Conservation (phyloP, 2,797 vertebrate species). For the Acrossocheilus fasciatus region DNA sequence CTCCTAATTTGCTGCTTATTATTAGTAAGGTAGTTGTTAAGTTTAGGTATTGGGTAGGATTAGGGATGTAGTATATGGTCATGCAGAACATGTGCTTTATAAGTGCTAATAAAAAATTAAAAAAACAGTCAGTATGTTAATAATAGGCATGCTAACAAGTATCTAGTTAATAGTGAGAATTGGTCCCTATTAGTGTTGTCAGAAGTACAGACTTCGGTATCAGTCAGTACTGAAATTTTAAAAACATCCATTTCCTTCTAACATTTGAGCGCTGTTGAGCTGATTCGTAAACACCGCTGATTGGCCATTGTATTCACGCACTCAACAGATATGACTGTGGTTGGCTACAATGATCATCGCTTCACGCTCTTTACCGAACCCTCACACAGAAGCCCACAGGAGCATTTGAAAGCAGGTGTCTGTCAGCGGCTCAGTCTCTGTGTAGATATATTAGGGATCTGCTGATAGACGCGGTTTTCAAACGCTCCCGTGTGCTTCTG, state of each 20-base stretch:
- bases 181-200: background rate
- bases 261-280: background rate
- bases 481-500: background rate
- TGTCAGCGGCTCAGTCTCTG: background rate
- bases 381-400: background rate
- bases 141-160: background rate
- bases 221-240: too few species aligned
- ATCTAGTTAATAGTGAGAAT: background rate
- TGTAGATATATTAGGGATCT: background rate
- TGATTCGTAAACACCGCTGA: background rate
- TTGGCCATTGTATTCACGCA: background rate
- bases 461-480: background rate
- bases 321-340: background rate
- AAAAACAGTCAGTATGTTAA: background rate
- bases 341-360: background rate
- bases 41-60: background rate
- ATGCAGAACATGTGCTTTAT: background rate
- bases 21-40: background rate
- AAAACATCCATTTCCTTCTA: background rate
- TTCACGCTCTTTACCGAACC: background rate
- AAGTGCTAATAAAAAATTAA: background rate
- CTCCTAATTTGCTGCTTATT: background rate
- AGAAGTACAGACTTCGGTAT: background rate
- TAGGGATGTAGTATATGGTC: background rate
- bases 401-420: too few species aligned